phyloP scores from a whole-genome alignment of 2,113 vertebrate species.

The Heliornis fulica region DNA sequence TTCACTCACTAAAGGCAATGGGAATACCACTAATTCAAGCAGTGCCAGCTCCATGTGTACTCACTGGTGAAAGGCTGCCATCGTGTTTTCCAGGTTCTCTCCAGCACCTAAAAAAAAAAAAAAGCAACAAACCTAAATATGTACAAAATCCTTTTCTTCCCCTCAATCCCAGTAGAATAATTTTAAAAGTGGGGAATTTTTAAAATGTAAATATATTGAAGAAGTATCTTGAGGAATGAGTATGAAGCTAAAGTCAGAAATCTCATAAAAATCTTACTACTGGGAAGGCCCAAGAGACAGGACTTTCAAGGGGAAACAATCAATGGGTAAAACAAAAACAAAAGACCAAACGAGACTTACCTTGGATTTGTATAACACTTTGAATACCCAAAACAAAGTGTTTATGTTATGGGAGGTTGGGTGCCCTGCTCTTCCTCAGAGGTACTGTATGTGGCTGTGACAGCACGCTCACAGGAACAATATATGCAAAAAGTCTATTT shows the following conservation, averaged over 20 bases:
- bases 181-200: background rate
- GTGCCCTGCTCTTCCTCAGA: background rate
- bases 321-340: no score
- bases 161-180: background rate
- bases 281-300: background rate
- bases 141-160: background rate
- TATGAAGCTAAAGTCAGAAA: background rate
- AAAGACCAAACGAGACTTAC: background rate
- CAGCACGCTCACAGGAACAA: background rate
- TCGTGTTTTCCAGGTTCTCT: slow-evolving; percentile 97
- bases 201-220: background rate
- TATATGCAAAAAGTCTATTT: background rate
- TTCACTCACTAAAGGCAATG: background rate
- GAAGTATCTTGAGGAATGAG: background rate
- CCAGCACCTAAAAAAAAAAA: slow-evolving; percentile 84
- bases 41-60: slow-evolving; percentile 54
- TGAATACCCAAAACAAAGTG: background rate
- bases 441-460: background rate
- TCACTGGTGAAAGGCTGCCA: slow-evolving; percentile 96
- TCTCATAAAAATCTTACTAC: no score
- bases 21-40: background rate
- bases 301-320: background rate
- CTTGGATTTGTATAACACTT: background rate
- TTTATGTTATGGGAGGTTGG: background rate
- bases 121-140: background rate